A percentile compares a stretch with the other conserved stretches of the same genome.
These are phyloP conservation scores for Eulithis prunata DNA, from an alignment of 2,888 invertebrate genomes.

Conservation along the genomic window DNA sequence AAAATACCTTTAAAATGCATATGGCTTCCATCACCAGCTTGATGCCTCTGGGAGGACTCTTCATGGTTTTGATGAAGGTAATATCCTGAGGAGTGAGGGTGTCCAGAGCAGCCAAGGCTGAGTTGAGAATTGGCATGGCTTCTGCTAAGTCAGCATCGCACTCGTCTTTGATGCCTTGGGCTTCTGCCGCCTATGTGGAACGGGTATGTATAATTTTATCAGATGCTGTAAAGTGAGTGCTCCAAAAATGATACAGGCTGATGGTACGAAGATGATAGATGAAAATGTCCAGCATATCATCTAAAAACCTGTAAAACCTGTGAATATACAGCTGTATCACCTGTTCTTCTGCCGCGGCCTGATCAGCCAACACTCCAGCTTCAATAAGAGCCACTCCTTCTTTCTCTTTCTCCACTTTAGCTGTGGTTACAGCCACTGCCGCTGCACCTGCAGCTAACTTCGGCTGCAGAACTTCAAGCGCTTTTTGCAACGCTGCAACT, in stretches of 20 bases:
- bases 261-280: too few species aligned
- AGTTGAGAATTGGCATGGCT: constrained; percentile 95
- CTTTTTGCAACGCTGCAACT: constrained; percentile 92
- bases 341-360: constrained; percentile 91
- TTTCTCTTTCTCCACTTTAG: constrained; percentile 94
- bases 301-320: too few species aligned
- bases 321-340: constrained; percentile 52
- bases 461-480: constrained; percentile 93
- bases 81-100: constrained; percentile 96
- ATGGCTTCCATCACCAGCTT: constrained; percentile 97
- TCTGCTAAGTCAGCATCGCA: constrained; percentile 96
- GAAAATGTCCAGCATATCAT: too few species aligned
- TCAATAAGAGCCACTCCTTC: constrained; percentile 93
- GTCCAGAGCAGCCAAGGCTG: constrained; percentile 93
- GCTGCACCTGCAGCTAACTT: constrained; percentile 93
- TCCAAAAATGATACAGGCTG: too few species aligned
- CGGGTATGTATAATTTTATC: background rate
- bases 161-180: constrained; percentile 95
- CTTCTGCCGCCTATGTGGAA: constrained; percentile 82
- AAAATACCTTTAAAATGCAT: constrained; percentile 91
- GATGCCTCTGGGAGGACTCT: constrained; percentile 96
- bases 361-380: constrained; percentile 91
- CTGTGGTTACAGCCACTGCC: constrained; percentile 94
- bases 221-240: too few species aligned
- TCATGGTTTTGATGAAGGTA: constrained; percentile 97